These are phyloP conservation scores for Acridotheres tristis DNA, from an alignment of 2,797 vertebrate genomes.

Conservation along the genomic window DNA sequence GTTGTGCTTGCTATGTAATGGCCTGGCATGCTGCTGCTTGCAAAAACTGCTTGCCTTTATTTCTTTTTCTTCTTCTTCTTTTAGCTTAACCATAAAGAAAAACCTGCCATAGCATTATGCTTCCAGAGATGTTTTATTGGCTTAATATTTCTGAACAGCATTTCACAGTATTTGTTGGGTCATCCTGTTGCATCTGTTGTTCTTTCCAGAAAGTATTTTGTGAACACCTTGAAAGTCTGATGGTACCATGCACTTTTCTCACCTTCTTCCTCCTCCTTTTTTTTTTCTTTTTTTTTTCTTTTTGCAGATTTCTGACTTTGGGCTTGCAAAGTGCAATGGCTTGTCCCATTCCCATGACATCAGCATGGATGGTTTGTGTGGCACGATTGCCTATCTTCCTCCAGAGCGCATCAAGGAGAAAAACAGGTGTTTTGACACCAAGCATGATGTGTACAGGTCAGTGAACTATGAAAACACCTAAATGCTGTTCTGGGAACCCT, in stretches of 20 bases:
- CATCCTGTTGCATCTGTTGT: background rate
- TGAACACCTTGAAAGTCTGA: background rate
- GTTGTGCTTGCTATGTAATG: constrained; percentile 23
- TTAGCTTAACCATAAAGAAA: background rate
- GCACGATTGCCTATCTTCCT: constrained; percentile 96
- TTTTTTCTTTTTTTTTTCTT: background rate
- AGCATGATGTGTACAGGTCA: constrained; percentile 97
- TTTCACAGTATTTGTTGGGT: background rate
- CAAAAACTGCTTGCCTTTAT: background rate
- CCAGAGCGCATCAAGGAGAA: constrained; percentile 97
- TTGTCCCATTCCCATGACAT: constrained; percentile 92
- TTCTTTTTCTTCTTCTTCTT: background rate
- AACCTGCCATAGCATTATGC: background rate
- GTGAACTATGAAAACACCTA: background rate
- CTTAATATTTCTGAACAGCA: background rate
- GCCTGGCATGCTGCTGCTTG: constrained; percentile 37
- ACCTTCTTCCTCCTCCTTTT: background rate
- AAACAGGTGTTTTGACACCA: constrained; percentile 92
- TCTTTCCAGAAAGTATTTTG: background rate
- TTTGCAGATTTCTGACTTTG: constrained; percentile 94
- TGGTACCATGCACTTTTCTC: background rate
- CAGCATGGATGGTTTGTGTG: constrained; percentile 95
- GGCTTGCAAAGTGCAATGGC: constrained; percentile 94
- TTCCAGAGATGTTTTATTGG: background rate
- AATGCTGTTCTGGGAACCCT: background rate